A percentile compares a stretch with the other conserved stretches of the same genome.
Conservation (phyloP, 2,113 vertebrate genomes). For the Gulo gulo region DNA sequence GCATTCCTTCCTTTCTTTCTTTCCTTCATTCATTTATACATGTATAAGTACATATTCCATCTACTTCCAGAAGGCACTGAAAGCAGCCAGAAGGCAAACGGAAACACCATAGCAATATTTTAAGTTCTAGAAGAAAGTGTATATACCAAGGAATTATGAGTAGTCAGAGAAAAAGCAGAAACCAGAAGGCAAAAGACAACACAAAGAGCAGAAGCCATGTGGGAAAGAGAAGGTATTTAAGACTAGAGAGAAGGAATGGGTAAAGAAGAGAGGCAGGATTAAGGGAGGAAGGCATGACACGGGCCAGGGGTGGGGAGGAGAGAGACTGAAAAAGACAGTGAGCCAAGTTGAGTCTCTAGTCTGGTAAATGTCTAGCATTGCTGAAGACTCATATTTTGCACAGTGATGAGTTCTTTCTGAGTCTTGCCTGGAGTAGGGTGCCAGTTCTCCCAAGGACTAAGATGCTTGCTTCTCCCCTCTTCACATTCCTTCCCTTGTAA, state of each 20-base stretch:
- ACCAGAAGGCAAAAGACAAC: neutral
- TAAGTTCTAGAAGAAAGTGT: neutral
- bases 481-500: neutral
- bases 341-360: neutral
- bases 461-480: neutral
- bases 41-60: neutral
- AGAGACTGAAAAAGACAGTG: neutral
- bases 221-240: neutral
- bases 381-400: neutral
- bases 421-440: neutral
- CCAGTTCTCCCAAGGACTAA: neutral
- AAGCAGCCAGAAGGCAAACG: neutral
- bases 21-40: neutral
- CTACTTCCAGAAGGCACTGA: constrained; percentile 23
- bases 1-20: neutral
- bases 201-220: neutral
- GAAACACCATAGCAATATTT: neutral
- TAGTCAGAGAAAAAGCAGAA: constrained; percentile 1
- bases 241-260: neutral
- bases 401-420: neutral
- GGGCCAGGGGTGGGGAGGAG: neutral
- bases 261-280: neutral
- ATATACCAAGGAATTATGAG: neutral
- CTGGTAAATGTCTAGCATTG: neutral
- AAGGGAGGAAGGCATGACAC: neutral